phyloP scores from a whole-genome alignment of 2,888 invertebrate genomes.

The Petrolisthes manimaculis region DNA sequence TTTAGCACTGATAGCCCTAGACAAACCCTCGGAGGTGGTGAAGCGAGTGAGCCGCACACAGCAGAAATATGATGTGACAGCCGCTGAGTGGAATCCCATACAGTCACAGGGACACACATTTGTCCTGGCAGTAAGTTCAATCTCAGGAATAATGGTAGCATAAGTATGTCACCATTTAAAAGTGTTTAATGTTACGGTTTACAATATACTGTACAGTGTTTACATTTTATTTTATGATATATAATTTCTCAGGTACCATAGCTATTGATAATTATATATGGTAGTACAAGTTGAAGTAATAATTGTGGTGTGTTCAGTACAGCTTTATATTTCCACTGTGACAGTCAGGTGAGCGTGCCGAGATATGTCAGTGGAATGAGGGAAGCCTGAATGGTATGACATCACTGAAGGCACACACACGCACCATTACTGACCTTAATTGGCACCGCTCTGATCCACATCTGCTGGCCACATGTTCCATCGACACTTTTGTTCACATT shows the following conservation, averaged over 20 bases:
- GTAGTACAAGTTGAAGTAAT: no score
- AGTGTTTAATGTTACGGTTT: no score
- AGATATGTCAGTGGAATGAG: slow-evolving; percentile 55
- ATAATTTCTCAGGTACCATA: neutral
- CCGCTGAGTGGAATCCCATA: slow-evolving; percentile 59
- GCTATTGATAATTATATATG: neutral
- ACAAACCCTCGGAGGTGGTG: slow-evolving; percentile 54
- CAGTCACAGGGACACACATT: slow-evolving; percentile 53
- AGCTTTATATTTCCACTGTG: no score
- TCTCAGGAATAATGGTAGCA: neutral
- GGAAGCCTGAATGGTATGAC: slow-evolving; percentile 44
- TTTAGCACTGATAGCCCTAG: slow-evolving; percentile 55
- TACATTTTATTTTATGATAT: neutral
- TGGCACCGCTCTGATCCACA: slow-evolving; percentile 87
- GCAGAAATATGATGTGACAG: slow-evolving; percentile 62
- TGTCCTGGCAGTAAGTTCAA: slow-evolving; percentile 52
- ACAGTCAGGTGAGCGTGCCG: slow-evolving; percentile 60
- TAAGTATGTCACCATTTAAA: no score
- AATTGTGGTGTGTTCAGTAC: no score
- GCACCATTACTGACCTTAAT: slow-evolving; percentile 90
- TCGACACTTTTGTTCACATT: slow-evolving; percentile 91
- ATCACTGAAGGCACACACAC: slow-evolving; percentile 81
- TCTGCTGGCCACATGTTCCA: slow-evolving; percentile 88
- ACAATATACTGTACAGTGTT: neutral
- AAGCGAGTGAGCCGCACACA: slow-evolving; percentile 53